Base-by-base conservation (phyloP, 2,113 vertebrate genomes). In the Xiphophorus couchianus region DNA sequence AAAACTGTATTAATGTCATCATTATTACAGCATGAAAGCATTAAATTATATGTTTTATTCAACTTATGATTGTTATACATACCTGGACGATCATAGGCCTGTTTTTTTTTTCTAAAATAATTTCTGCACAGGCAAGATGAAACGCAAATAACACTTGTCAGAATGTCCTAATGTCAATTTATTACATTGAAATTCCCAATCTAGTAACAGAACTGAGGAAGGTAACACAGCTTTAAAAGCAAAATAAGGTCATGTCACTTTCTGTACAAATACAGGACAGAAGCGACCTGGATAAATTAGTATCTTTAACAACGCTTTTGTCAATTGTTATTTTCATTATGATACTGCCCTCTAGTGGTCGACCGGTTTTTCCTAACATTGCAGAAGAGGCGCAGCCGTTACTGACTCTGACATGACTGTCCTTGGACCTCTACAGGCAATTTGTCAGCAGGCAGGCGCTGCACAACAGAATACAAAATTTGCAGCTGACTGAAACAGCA, bases 371-470 rank as follows among this genome's bases (percentile, higher is more conserved):
- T 69, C 62, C 69, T 63, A 51, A 82, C 76, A 84, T 63, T 76
- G 77, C 82, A 84, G 83, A 84, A 76, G 78, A 73, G 83, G 82
- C 73, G 69, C 69, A 71, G 78, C 44, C 27, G 77, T 74, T 77
- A 83, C 81, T 84, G 74, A 27, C 78, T 85, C 82, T 88, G 85
- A 90, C 82, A 89, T 83, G 82, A 60, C 77, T 90, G 85, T 90
- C 86, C 84, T 89, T 84, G 88, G 82, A 86, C 85, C 66, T 81
- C 74, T 83, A 60, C 68, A 29, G 82, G 86, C 80, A 86, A 86
- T 91, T 90, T 89, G 82, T 88, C 86, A 90, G 84, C 71, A 88
- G 71, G 82, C 76, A 6, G 71, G 83, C 81, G 69, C 73, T 4
- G 25, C 70, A 35, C 84, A 82, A 64, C 76, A 37, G 54, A 76